Base-by-base conservation (phyloP, 2,113 vertebrate species). In the Labeo rohita region DNA sequence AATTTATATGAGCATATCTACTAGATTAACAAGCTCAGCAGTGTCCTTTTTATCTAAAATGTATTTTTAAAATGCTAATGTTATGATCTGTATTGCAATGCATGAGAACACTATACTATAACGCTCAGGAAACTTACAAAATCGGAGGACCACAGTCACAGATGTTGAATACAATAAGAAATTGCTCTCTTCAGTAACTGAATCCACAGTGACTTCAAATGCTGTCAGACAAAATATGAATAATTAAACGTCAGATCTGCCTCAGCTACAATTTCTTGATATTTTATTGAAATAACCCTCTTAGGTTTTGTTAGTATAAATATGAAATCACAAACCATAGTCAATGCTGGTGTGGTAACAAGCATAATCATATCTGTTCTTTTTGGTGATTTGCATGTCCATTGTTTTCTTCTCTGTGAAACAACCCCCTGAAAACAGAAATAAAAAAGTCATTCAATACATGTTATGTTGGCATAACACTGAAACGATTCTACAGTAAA, bases 261-360 rank as follows among this genome's bases (percentile, higher is more conserved):
- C 36, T 18, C 39, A 21, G 68, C 34, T 8, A 72, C 18, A n/a
- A 39, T 18, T 70, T 70, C 34, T 70, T 39, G n/a, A 47, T 47
- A 3, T 73, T 28, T 18, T 10, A 36, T 77, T 54, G 4, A 77
- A 54, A 3, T 59, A 3, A 79, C 28, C 9, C 1, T 28, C 11
- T 16, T 77, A 54, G 0, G 28, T 18, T 54, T 78, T 4, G 56
- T 56, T 78, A 56, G 9, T 66, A 73, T 43, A 73, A 34, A 34
- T 11, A 28, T 59, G 18, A 16, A n/a, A n/a, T 43, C 86, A 92
- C 94, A 80, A 63, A 95, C 95, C 92, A 3, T 95, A 95, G 66
- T 95, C 92, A 10, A 91, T 90, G 36, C 16, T 73, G 4, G 93
- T 93, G 70, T 47, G 85, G 87, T 90, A 95, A 88, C 95, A 95